These are phyloP conservation scores for Labrus mixtus DNA, from an alignment of 2,113 vertebrate genomes.

Conservation along the genomic window DNA sequence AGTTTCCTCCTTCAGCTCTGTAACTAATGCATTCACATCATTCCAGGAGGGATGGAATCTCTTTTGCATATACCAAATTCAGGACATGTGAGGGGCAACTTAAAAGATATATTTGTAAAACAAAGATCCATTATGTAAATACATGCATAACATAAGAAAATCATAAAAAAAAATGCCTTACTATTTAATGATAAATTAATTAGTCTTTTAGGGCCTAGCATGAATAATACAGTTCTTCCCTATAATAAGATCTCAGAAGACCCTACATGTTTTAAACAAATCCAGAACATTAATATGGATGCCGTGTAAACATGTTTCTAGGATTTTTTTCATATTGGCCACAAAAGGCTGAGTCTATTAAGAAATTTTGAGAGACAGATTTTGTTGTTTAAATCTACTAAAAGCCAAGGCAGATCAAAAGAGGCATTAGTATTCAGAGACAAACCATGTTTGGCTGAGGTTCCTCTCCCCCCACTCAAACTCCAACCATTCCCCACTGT, in stretches of 20 bases:
- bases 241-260: conserved; percentile 81
- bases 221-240: conserved; percentile 75
- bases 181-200: conserved; percentile 76
- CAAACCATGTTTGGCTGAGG: conserved; percentile 81
- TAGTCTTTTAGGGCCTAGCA: conserved; percentile 77
- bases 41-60: conserved; percentile 59
- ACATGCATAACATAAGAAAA: conserved; percentile 72
- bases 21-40: conserved; percentile 55
- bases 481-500: conserved; percentile 76
- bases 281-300: conserved; percentile 78
- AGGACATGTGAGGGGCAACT: conserved; percentile 57
- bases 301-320: conserved; percentile 77
- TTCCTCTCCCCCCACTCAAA: conserved; percentile 73
- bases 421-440: conserved; percentile 80
- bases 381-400: conserved; percentile 81
- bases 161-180: conserved; percentile 44
- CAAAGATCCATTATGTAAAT: conserved; percentile 79
- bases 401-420: conserved; percentile 81
- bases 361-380: conserved; percentile 78
- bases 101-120: conserved; percentile 78
- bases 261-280: conserved; percentile 78
- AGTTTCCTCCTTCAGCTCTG: conserved; percentile 19
- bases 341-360: conserved; percentile 78
- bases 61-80: conserved; percentile 49
- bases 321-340: conserved; percentile 75